Base-by-base conservation (phyloP, 2,797 vertebrate genomes). In the Notoglanidium macrostoma region DNA sequence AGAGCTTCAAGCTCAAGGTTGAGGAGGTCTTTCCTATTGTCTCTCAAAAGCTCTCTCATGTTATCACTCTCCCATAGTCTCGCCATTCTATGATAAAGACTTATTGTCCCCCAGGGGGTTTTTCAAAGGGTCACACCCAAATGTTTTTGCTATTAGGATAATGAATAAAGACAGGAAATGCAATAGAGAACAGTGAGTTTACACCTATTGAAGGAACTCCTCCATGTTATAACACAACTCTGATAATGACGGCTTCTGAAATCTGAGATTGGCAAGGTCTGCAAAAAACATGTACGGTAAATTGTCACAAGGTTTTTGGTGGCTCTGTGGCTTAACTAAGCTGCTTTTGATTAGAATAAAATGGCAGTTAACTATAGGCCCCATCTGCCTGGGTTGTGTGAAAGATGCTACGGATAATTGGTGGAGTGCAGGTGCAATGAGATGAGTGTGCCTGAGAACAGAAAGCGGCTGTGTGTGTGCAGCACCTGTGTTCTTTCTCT, bases 401-500 rank as follows among this genome's bases (percentile, higher is more conserved):
- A 72, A 84, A 67, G 55, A 46, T 84, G 70, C 87, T 90, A 85
- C 57, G 85, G 86, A 89, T 90, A 87, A 88, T 78, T 73, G 65
- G 82, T 79, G 81, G 67, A 76, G 88, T 85, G 89, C 72, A 86
- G 29, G 84, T 86, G 73, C 32, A 46, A 32, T 84, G n/a, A 61
- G 57, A 87, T 44, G 61, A 51, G 83, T 73, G 59, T 51, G 55
- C 78, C 77, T 88, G 80, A 61, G 76, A 77, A 88, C 51, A 86
- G 57, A 85, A 87, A 85, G 68, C 65, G 14, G 59, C 76, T 79
- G 72, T 87, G 67, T 83, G 78, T 89, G 29, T 89, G 12, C 81
- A 55, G 89, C 86, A 91, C 90, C 89, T 94, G 91, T 89, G 74
- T 23, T n/a, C 83, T 82, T 32, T 26, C 67, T 88, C 59, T 78